phyloP scores from a whole-genome alignment of 2,888 invertebrate species.

The Pristionchus maxplancki region DNA sequence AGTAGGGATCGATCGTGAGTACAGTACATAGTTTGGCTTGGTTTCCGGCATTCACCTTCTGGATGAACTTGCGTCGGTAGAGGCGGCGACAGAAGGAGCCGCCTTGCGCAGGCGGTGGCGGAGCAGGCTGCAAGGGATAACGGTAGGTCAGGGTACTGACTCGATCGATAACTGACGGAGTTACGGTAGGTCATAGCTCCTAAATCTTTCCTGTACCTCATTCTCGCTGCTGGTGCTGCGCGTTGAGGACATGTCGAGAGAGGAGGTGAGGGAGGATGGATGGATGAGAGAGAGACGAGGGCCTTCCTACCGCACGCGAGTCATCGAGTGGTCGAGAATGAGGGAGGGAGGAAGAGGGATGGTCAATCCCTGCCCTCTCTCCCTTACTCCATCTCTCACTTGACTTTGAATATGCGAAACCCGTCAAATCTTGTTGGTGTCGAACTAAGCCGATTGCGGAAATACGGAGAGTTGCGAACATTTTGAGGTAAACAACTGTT shows the following conservation, averaged over 20 bases:
- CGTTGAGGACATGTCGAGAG: neutral
- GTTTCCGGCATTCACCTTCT: neutral
- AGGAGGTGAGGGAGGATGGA: too few species aligned
- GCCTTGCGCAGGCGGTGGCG: neutral
- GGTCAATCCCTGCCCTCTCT: neutral
- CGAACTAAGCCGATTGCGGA: neutral
- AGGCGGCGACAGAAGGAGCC: slow-evolving; percentile 40
- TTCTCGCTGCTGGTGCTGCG: neutral
- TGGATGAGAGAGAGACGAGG: neutral
- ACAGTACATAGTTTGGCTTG: too few species aligned
- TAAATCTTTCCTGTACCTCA: neutral
- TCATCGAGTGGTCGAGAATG: neutral
- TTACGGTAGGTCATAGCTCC: neutral
- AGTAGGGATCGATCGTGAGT: too few species aligned
- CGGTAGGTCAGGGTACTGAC: neutral
- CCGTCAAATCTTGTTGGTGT: too few species aligned
- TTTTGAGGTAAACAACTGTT: too few species aligned
- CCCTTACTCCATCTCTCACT: neutral
- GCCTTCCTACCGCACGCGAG: slow-evolving; percentile 27
- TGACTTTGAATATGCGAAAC: neutral
- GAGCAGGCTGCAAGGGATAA: neutral
- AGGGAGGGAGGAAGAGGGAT: neutral
- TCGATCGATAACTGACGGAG: neutral
- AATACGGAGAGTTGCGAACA: too few species aligned
- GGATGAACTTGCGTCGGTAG: slow-evolving; percentile 39